A percentile compares a stretch with the other conserved stretches of the same genome.
Evolutionary conservation across 2,888 invertebrate genomes (phyloP).

Genomic region (Ephialtes manifestator): DNA sequence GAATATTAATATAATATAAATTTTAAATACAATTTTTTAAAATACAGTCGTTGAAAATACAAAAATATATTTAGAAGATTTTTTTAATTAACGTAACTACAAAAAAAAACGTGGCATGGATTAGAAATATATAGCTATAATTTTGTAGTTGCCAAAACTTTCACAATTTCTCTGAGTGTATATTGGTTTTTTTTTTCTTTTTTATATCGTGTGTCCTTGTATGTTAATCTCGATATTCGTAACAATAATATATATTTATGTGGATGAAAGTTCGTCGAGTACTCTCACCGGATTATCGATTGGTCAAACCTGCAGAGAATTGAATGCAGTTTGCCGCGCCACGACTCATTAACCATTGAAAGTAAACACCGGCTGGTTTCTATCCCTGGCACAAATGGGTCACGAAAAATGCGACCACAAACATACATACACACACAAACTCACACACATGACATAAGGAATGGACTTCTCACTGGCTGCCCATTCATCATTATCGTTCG

Average conservation of each 20-base stretch:
- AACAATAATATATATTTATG: not conserved
- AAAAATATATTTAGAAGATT: too few relatives aligned
- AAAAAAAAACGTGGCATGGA: too few relatives aligned
- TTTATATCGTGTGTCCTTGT: conserved; percentile 27
- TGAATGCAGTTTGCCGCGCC: conserved; percentile 72
- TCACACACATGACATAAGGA: not conserved
- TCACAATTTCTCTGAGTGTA: not conserved
- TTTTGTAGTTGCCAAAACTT: too few relatives aligned
- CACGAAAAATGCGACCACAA: conserved; percentile 49
- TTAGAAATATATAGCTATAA: too few relatives aligned
- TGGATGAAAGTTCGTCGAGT: conserved; percentile 27
- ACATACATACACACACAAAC: not conserved
- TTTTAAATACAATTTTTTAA: too few relatives aligned
- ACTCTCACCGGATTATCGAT: conserved; percentile 76
- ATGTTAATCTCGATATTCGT: not conserved
- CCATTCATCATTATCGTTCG: conserved; percentile 61
- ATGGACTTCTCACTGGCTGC: conserved; percentile 31
- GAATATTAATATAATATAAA: too few relatives aligned
- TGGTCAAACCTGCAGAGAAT: conserved; percentile 68
- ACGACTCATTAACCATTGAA: conserved; percentile 79
- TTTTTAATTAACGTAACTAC: too few relatives aligned
- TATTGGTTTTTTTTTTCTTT: not conserved
- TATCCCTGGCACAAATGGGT: conserved; percentile 51
- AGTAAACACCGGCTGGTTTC: conserved; percentile 74
- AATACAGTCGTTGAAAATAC: too few relatives aligned